Base-by-base conservation (phyloP, 1,140 invertebrate species). In the Cheumatopsyche charites region DNA sequence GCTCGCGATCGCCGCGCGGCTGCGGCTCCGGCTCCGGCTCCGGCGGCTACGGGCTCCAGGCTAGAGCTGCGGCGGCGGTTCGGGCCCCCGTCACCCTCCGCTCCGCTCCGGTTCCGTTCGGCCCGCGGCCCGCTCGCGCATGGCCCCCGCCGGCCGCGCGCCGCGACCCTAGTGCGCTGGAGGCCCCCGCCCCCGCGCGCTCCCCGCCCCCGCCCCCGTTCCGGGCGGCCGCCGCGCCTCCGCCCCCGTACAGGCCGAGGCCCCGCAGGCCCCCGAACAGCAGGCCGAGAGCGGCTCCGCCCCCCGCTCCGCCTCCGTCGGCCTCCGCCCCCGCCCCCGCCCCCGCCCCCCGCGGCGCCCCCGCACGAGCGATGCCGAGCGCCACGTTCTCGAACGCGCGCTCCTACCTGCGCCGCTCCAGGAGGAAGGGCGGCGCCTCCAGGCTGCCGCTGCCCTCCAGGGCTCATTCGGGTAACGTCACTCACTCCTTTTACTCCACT, bases 301-400 rank as follows among this genome's bases (percentile, higher is more conserved):
- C 25, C 23, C n/a, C n/a, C 1, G 9, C n/a, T 19, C 2, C 29
- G 36, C 36, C 62, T n/a, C n/a, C n/a, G n/a, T n/a, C 36, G 11
- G 62, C 15, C 15, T 2, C 3, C 21, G 58, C 25, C 13, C 23
- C 49, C 1, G 62, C 7, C 36, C n/a, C 21, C 47, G 47, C 13
- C 45, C 5, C 17, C 66, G 42, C 43, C 11, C 36, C 36, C 19
- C 36, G 9, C 36, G 4, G 62, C 62, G 42, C 7, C 42, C 7
- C 7, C 4, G 42, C 63, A 12, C 23, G 25, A 1, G 23, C 15
- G 87, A 94, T 94, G 92, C 92, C 92, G 87, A 94, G 92, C 87
- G 92, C 92, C 83, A 93, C 92, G 80, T 94, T 93, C 86, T 92
- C 91, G 79, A 91, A 92, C 82, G 92, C 91, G 81, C 89, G 92